Evolutionary conservation across 2,888 invertebrate species (phyloP).

Genomic region (Agrochola circellaris): DNA sequence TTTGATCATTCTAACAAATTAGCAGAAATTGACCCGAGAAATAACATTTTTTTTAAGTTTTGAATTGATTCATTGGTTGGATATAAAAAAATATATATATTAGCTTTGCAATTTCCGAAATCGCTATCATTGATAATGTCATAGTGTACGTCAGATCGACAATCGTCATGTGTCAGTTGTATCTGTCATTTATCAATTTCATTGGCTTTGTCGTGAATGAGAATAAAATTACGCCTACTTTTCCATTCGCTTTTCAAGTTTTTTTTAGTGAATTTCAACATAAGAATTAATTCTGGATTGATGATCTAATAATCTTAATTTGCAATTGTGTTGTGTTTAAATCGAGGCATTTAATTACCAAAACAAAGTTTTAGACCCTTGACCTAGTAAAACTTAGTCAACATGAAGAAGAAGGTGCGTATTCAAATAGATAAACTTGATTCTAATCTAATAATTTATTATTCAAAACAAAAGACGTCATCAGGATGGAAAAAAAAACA

Average conservation of each 20-base stretch:
- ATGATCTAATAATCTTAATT: constrained; percentile 25
- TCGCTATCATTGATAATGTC: constrained; percentile 3
- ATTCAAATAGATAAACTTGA: constrained; percentile 54
- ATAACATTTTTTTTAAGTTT: too few species aligned
- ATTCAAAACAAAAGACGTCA: constrained; percentile 15
- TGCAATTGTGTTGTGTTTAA: constrained; percentile 30
- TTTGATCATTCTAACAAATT: background rate
- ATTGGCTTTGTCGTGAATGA: constrained; percentile 61
- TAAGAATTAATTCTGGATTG: constrained; percentile 16
- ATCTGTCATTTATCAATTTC: constrained; percentile 37
- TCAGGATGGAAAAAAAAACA: background rate
- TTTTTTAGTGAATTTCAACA: constrained; percentile 30
- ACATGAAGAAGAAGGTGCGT: constrained; percentile 88
- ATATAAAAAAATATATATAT: too few species aligned
- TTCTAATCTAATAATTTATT: constrained; percentile 30
- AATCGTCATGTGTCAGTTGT: constrained; percentile 23
- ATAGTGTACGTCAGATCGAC: background rate
- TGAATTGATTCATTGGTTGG: background rate
- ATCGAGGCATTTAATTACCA: constrained; percentile 24
- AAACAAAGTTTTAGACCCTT: constrained; percentile 69
- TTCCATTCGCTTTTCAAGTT: constrained; percentile 52
- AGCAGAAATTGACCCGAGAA: background rate
- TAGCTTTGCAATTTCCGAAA: constrained; percentile 4
- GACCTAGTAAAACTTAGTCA: constrained; percentile 75
- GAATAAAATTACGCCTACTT: constrained; percentile 70